Evolutionary conservation across 53 echinoderm and acorn worm genomes (phyloP), one percentile per base, ranked within the genome.

Genomic region (Glandiceps talaboti): DNA sequence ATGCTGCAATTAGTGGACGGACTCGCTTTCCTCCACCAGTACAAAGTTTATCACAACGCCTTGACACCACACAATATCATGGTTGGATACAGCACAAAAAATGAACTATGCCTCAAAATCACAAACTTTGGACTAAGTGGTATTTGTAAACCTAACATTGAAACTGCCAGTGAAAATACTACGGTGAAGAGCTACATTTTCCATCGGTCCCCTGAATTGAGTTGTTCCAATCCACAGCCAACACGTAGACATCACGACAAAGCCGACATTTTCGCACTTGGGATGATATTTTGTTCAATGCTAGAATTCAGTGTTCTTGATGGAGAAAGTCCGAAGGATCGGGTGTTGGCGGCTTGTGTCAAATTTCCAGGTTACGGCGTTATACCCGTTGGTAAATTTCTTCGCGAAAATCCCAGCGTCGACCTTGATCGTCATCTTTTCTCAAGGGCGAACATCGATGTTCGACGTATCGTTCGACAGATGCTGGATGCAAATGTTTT

Each of bases 301-400:
- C 64, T 45, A 20, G 64, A 45, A 20, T 45, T 10, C 75, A 79
- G 28, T 27, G 28, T 33, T 14, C 29, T 26, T 27, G 76, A 82
- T n/a, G 77, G 74, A 20, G 82, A 87, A 0, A 82, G 87, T 33
- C 74, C 79, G 28, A 79, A 81, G 27, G 33, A 79, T 29, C 30
- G 79, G 33, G 85, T 90, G 74, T 29, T 92, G 31, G 92, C 92
- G 1, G 73, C 88, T 10, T 91, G 28, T 74, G 76, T 96, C 29
- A 77, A 89, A 33, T 96, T 90, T 74, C 93, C 96, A 0, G 96
- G 96, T 0, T 96, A 96, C 32, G 96, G 93, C n/a, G 77, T 88
- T 1, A 90, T 96, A 30, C 91, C 96, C 1, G 76, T 96, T 10
- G 96, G 96, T 26, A 93, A 91, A 77, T 96, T 96, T 73, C 81